Base-by-base conservation (phyloP, 2,888 invertebrate genomes). In the Glyphotaelius pellucidus region DNA sequence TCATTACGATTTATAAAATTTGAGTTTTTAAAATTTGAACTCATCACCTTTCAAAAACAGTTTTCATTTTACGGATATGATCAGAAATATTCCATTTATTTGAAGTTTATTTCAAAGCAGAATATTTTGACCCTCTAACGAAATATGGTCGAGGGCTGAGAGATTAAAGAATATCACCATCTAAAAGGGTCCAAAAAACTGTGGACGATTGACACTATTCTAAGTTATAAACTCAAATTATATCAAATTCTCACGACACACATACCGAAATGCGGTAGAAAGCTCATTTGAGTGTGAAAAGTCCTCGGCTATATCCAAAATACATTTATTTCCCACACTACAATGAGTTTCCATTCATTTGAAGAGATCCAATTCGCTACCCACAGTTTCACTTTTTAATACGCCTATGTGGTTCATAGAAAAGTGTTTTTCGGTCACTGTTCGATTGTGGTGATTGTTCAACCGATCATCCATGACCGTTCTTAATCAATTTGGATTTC, bases 351-450 rank as follows among this genome's bases (percentile, higher is more conserved):
- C 30, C 86, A 47, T 86, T 86, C 67, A 67, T n/a, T 86, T 19
- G 86, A 38, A 86, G 14, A 86, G 42, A 86, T 42, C 15, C 42
- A 86, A 47, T 86, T 86, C 47, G 86, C 86, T 86, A 47, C 86
- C 42, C 86, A 30, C 86, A 86, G 47, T 86, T 86, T 86, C 86
- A 86, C 86, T 86, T 86, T 86, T 86, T 86, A 86, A 86, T 30
- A 86, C n/a, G 30, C 38, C 42, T 47, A 30, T 47, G 86, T 42
- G 2, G 42, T 47, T 83, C 42, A 86, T 47, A 25, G 85, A 85
- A 85, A 85, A 42, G n/a, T 14, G 86, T 84, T 86, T 86, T 86
- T 86, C 86, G 86, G 86, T 42, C 86, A 47, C 9, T 42, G 25
- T 35, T 86, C 38, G 42, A 86, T 47, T 42, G n/a, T 25, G 25